Conservation (phyloP, 2,797 vertebrate species). For the Pseudotriccus pelzelni region DNA sequence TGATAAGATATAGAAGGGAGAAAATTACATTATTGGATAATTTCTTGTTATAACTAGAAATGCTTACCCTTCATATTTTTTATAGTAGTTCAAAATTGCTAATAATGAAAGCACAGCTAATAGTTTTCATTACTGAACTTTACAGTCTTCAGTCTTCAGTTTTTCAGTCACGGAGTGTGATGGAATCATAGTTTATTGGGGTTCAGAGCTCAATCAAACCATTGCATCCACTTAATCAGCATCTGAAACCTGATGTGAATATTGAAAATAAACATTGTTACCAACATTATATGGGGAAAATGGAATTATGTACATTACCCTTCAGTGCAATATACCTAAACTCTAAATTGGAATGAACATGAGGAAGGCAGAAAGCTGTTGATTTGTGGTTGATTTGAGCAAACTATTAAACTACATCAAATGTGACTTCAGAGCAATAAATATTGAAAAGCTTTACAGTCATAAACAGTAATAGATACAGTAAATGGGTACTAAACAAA, state of each 20-base stretch:
- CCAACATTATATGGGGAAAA: background rate
- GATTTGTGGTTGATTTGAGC: slow-evolving; percentile 41
- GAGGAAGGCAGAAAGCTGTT: background rate
- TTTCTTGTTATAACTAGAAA: background rate
- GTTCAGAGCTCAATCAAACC: slow-evolving; percentile 1
- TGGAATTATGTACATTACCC: background rate
- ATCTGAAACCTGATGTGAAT: background rate
- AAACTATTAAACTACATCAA: slow-evolving; percentile 34
- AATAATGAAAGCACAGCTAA: background rate
- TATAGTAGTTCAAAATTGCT: background rate
- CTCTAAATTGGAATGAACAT: background rate
- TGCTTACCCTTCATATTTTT: background rate
- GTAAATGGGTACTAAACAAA: slow-evolving; percentile 45
- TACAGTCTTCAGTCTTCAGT: background rate
- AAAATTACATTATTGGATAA: background rate
- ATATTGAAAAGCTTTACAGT: slow-evolving; percentile 42
- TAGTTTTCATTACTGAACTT: background rate
- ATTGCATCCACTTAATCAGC: background rate
- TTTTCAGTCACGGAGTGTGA: background rate
- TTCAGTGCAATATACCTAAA: background rate
- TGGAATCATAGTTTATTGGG: background rate
- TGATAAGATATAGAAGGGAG: background rate
- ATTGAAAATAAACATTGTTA: background rate
- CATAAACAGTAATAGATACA: slow-evolving; percentile 16
- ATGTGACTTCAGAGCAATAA: slow-evolving; percentile 29